Conservation (phyloP, 2,888 invertebrate genomes). For the Pterobdella sp. region DNA sequence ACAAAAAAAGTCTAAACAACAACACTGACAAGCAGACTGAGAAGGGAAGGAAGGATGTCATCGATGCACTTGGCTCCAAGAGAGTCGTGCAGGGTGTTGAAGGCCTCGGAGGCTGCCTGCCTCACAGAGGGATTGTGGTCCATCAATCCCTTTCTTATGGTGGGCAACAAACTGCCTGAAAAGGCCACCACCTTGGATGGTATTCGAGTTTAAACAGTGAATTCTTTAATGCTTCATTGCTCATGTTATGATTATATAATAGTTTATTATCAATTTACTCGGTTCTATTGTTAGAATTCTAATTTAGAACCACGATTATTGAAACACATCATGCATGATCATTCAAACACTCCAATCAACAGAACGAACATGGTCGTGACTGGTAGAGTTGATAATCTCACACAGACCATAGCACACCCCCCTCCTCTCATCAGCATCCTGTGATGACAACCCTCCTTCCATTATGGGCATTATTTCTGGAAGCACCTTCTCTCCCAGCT, state of each 20-base stretch:
- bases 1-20: not conserved
- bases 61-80: constrained; percentile 88
- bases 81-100: constrained; percentile 87
- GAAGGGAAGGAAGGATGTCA: constrained; percentile 86
- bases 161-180: constrained; percentile 79
- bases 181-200: constrained; percentile 61
- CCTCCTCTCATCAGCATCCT: constrained; percentile 86
- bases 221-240: not conserved
- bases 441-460: constrained; percentile 82
- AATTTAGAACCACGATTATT: not conserved
- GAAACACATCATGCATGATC: not conserved
- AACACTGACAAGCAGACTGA: constrained; percentile 61
- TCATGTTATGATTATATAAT: no score
- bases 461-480: constrained; percentile 97
- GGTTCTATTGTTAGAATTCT: no score
- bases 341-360: not conserved
- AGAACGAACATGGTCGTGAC: constrained; percentile 61
- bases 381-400: constrained; percentile 94
- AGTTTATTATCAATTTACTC: no score
- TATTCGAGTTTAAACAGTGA: not conserved
- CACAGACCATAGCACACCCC: constrained; percentile 96
- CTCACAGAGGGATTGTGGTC: constrained; percentile 86
- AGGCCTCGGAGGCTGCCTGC: constrained; percentile 88
- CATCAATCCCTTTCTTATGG: constrained; percentile 78
- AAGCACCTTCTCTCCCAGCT: constrained; percentile 90